Base-by-base conservation (phyloP, 2,113 vertebrate genomes). In the Eptesicus fuscus region DNA sequence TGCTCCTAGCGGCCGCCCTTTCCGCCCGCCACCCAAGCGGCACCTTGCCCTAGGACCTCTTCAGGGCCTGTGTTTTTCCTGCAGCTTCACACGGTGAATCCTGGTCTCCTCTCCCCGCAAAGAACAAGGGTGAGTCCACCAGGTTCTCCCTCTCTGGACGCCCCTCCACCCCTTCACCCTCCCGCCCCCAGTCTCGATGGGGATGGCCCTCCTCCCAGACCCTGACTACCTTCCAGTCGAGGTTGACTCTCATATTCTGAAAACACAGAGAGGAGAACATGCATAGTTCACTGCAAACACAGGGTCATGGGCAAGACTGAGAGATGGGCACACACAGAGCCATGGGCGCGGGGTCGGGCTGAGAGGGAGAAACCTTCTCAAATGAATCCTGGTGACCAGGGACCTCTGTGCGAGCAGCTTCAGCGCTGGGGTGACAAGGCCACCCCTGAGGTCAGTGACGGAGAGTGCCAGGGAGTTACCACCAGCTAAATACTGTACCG, bases 281-380 rank as follows among this genome's bases (percentile, higher is more conserved):
- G 82, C 17, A 1, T 3, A 37, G 67, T 51, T 92, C 53, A 12
- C 8, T 32, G 80, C 70, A 73, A 84, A 83, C 18, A 49, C 30
- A 6, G 3, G 35, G 28, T 51, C 2, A 1, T 65, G n/a, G 0
- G 30, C 14, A 35, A 14, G 32, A 76, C 28, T 30, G 73, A 40
- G 61, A 83, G 28, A 25, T 3, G 17, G 80, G n/a, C 2, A 14
- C 2, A 4, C 17, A 16, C 51, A 56, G 32, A 42, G 69, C 73
- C 1, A 4, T 2, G 25, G 59, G 13, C 6, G 0, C 4, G 67
- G 11, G 17, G n/a, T 20, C 1, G 1, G 65, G 51, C 42, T 6
- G 30, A 25, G 35, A 35, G 44, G 16, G 67, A 67, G 20, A 37
- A 25, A 56, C 42, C 13, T 8, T 16, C 37, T 35, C 7, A 37